Evolutionary conservation across 2,113 vertebrate species (phyloP).

Genomic region (Dolichallabes microphthalmus): DNA sequence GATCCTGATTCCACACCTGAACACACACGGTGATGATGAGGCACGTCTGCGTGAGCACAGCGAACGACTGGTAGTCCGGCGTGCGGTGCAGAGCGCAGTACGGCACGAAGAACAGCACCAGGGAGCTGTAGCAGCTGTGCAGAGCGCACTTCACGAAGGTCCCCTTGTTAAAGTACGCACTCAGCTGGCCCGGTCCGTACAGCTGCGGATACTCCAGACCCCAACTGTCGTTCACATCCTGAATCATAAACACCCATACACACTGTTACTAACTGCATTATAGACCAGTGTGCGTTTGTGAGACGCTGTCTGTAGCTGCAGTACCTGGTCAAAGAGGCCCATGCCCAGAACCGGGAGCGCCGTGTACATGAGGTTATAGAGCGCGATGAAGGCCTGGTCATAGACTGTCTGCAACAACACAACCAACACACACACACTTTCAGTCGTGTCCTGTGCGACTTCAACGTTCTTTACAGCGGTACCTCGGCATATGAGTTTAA

Average conservation of each 20-base stretch:
- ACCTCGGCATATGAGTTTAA: no score
- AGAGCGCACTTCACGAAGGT: constrained; percentile 85
- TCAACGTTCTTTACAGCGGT: no score
- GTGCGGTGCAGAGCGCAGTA: constrained; percentile 79
- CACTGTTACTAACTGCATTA: background rate
- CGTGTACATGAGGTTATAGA: constrained; percentile 95
- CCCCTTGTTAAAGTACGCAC: constrained; percentile 88
- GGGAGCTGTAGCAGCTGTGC: constrained; percentile 90
- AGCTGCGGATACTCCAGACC: constrained; percentile 87
- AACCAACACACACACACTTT: constrained; percentile 3
- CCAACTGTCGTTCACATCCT: constrained; percentile 93
- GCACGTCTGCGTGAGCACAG: constrained; percentile 86
- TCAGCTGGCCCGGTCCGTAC: constrained; percentile 87
- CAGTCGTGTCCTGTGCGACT: background rate
- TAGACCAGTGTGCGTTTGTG: background rate
- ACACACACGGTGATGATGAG: constrained; percentile 85
- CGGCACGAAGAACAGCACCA: constrained; percentile 94
- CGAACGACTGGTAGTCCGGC: constrained; percentile 92
- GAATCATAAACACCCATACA: constrained; percentile 37
- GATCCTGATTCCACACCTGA: constrained; percentile 72
- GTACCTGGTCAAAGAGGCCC: constrained; percentile 97
- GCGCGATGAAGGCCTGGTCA: constrained; percentile 93
- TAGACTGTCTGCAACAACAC: constrained; percentile 82
- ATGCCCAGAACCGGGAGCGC: constrained; percentile 90
- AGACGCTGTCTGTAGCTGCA: background rate